Evolutionary conservation across 1,140 invertebrate species (phyloP).

Genomic region (Acromyrmex charruanus): DNA sequence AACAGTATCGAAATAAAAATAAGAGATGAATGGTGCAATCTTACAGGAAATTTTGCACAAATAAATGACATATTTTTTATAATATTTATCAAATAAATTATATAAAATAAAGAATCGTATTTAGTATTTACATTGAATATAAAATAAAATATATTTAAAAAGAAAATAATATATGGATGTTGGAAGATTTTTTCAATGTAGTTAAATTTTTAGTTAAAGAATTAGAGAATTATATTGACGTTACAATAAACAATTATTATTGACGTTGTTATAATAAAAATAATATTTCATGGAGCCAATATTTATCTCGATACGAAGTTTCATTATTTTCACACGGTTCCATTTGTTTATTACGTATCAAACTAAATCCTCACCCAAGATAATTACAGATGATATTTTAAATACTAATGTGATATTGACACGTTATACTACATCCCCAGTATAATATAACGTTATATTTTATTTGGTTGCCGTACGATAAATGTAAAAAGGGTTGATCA

Average conservation of each 20-base stretch:
- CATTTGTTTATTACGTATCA: conserved; percentile 11
- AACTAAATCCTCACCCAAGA: not conserved
- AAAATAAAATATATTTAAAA: not conserved
- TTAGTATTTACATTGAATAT: not conserved
- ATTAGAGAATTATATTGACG: conserved; percentile 1
- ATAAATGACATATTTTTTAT: conserved; percentile 2
- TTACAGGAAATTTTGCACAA: not conserved
- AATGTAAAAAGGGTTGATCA: not conserved
- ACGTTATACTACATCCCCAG: not conserved
- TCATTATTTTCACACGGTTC: not conserved
- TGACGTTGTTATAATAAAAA: conserved; percentile 54
- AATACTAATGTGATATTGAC: not conserved
- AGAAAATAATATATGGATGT: not conserved
- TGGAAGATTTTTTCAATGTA: not conserved
- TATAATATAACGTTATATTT: not conserved
- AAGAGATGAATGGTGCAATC: not conserved
- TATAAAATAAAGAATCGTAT: not conserved
- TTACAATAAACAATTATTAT: not conserved
- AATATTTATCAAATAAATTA: not conserved
- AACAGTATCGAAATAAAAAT: not conserved
- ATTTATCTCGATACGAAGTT: not conserved
- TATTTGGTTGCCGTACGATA: not conserved
- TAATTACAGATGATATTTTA: conserved; percentile 1
- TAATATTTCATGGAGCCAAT: conserved; percentile 6
- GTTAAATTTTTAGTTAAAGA: not conserved